A percentile compares a stretch with the other conserved stretches of the same genome.
These are phyloP conservation scores for Platycnemis pennipes DNA, from an alignment of 2,888 invertebrate genomes.

Conservation along the genomic window DNA sequence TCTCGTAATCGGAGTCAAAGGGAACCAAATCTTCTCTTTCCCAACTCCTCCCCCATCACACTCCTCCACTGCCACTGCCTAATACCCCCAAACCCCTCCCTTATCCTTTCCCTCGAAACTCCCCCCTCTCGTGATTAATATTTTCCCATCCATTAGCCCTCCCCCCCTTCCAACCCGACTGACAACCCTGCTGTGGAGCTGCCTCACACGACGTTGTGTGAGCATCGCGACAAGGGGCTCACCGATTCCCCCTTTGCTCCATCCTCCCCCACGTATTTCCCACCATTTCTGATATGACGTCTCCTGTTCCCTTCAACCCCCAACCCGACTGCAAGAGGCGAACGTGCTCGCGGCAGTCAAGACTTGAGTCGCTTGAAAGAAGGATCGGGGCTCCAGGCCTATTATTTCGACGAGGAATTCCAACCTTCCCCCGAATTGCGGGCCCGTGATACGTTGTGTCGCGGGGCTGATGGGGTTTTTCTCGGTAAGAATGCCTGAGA, in stretches of 20 bases:
- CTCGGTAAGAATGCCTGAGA: neutral
- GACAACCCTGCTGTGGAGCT: neutral
- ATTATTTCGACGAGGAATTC: neutral
- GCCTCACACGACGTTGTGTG: neutral
- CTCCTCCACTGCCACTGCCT: neutral
- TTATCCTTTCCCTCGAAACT: neutral
- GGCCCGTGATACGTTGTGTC: neutral
- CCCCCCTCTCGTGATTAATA: neutral
- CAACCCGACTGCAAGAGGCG: neutral
- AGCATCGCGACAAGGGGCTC: neutral
- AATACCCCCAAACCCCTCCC: neutral
- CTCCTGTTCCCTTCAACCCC: neutral
- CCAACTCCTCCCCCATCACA: neutral
- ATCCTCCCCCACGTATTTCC: neutral
- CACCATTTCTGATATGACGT: neutral
- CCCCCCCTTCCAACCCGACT: neutral
- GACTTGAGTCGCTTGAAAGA: neutral
- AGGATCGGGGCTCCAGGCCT: neutral
- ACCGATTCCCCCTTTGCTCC: neutral
- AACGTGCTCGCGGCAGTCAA: neutral
- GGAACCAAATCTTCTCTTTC: neutral
- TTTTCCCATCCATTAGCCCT: conserved; percentile 8
- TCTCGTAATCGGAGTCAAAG: conserved; percentile 1
- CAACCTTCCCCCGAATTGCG: neutral
- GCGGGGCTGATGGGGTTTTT: neutral